Conservation (phyloP, 2,888 invertebrate species). For the Oscheius myriophilus region DNA sequence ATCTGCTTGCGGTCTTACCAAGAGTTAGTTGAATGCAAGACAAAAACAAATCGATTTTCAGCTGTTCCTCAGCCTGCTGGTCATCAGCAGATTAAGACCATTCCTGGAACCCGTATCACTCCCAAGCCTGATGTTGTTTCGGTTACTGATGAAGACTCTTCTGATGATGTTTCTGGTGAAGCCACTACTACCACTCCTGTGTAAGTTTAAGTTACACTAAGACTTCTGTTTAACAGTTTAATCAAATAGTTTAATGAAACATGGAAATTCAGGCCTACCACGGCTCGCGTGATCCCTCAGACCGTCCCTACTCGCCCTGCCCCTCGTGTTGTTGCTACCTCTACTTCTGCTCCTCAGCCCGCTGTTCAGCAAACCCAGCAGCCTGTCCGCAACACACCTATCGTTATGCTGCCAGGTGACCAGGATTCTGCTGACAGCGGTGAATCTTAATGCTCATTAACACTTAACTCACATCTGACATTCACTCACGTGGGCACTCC, state of each 20-base stretch:
- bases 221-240: background rate
- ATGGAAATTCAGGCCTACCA: background rate
- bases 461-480: background rate
- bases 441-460: conserved; percentile 27
- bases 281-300: conserved; percentile 8
- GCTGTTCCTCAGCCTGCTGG: conserved; percentile 2
- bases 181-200: background rate
- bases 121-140: background rate
- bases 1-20: conserved; percentile 51
- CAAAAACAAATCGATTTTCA: conserved; percentile 1
- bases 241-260: background rate
- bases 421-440: conserved; percentile 46
- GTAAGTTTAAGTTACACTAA: too few species aligned
- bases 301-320: conserved; percentile 15
- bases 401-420: conserved; percentile 43
- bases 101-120: conserved; percentile 19
- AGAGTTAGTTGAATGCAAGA: conserved; percentile 8
- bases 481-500: too few species aligned
- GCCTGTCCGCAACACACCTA: background rate
- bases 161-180: background rate
- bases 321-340: background rate
- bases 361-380: background rate
- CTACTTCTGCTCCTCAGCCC: conserved; percentile 29
- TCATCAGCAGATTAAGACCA: conserved; percentile 18
- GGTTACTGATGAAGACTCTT: background rate